A percentile compares a stretch with the other conserved stretches of the same genome.
These are phyloP conservation scores for Drosophila flavopinicola DNA, from an alignment of 2,888 invertebrate species.

Conservation along the genomic window DNA sequence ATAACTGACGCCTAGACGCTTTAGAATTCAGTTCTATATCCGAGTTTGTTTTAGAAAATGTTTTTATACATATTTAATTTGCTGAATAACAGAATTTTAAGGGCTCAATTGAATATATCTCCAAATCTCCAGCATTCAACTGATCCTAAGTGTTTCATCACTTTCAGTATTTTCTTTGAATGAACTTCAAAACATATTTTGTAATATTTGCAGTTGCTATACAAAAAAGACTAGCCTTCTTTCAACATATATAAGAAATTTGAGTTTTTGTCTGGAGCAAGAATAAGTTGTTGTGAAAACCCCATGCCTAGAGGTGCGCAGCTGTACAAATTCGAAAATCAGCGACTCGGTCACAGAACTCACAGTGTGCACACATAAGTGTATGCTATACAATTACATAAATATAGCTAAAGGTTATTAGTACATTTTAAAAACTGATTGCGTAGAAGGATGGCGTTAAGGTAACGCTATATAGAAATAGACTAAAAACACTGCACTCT, in stretches of 20 bases:
- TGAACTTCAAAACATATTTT: too few relatives aligned
- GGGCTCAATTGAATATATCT: too few relatives aligned
- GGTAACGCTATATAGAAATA: constrained; percentile 1
- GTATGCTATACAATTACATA: constrained; percentile 54
- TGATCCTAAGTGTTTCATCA: too few relatives aligned
- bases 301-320: constrained; percentile 6
- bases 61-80: too few relatives aligned
- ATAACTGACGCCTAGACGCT: background rate
- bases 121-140: too few relatives aligned
- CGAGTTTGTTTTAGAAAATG: too few relatives aligned
- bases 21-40: background rate
- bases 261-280: too few relatives aligned
- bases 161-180: too few relatives aligned
- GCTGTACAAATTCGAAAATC: constrained; percentile 58
- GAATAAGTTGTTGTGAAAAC: background rate
- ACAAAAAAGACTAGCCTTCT: too few relatives aligned
- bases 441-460: background rate
- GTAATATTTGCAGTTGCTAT: too few relatives aligned
- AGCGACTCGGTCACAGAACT: constrained; percentile 67
- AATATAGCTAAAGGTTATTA: constrained; percentile 55
- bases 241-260: too few relatives aligned
- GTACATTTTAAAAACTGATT: constrained; percentile 27
- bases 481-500: constrained; percentile 4
- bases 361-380: constrained; percentile 48
- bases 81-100: too few relatives aligned